Evolutionary conservation across 37 sponge, comb jelly and placozoan genomes (phyloP).

Genomic region (Petrosia ficiformis): DNA sequence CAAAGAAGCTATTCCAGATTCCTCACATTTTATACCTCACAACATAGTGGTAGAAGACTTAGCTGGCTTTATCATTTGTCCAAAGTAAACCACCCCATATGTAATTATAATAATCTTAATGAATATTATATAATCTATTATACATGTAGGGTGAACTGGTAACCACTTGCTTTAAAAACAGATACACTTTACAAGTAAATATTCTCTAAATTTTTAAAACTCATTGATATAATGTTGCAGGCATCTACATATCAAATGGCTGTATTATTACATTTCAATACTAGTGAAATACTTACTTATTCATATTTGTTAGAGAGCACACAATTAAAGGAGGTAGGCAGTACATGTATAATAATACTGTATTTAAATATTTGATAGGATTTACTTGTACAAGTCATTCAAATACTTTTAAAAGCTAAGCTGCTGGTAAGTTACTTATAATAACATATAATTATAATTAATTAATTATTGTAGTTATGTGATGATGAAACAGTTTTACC

Average conservation of each 20-base stretch:
- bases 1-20: conserved; percentile 73
- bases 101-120: background rate
- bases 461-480: conserved; percentile 40
- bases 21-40: conserved; percentile 83
- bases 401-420: conserved; percentile 67
- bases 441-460: background rate
- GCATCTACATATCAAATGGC: conserved; percentile 97
- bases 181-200: conserved; percentile 84
- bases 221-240: conserved; percentile 8
- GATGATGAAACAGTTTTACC: conserved; percentile 52
- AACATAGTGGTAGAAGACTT: conserved; percentile 95
- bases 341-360: background rate
- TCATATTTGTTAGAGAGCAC: conserved; percentile 65
- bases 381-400: conserved; percentile 63
- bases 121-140: background rate
- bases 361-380: conserved; percentile 59
- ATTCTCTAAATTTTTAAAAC: no score
- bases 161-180: conserved; percentile 83
- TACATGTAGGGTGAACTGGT: conserved; percentile 85
- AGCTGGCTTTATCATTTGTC: conserved; percentile 92
- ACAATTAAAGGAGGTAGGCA: conserved; percentile 59
- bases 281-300: conserved; percentile 36
- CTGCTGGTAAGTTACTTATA: conserved; percentile 71
- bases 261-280: conserved; percentile 86
- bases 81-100: conserved; percentile 41